A percentile compares a stretch with the other conserved stretches of the same genome.
Evolutionary conservation across 2,888 invertebrate genomes (phyloP).

Genomic region (Elegia similella): DNA sequence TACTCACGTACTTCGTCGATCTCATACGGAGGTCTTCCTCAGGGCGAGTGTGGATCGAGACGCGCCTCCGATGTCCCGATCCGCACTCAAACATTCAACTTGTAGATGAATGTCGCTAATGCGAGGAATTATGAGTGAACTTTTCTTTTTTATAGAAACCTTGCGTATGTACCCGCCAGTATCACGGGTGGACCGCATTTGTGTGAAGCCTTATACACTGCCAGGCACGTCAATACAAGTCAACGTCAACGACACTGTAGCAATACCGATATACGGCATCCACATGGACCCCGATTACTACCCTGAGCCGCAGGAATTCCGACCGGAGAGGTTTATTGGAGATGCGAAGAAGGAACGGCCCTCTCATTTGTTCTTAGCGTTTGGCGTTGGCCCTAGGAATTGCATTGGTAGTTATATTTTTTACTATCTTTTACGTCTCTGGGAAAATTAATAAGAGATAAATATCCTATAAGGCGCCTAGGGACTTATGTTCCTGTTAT

Average conservation of each 20-base stretch:
- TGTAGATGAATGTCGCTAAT: too few relatives aligned
- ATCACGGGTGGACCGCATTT: slow-evolving; percentile 73
- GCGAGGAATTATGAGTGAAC: too few relatives aligned
- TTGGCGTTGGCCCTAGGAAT: slow-evolving; percentile 78
- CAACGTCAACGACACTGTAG: slow-evolving; percentile 66
- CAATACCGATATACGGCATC: slow-evolving; percentile 71
- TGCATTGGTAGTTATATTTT: slow-evolving; percentile 66
- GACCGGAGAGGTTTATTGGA: slow-evolving; percentile 78
- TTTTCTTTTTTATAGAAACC: slow-evolving; percentile 68
- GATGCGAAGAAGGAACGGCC: slow-evolving; percentile 75
- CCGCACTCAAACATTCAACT: too few relatives aligned
- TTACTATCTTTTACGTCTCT: not conserved
- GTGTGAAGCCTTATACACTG: slow-evolving; percentile 77
- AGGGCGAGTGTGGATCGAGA: too few relatives aligned
- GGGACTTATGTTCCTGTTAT: too few relatives aligned
- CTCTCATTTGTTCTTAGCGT: slow-evolving; percentile 75
- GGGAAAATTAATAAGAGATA: too few relatives aligned
- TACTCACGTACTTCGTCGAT: too few relatives aligned
- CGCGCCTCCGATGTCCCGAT: too few relatives aligned
- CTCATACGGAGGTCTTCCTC: too few relatives aligned
- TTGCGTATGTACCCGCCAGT: slow-evolving; percentile 82
- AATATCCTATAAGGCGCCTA: too few relatives aligned
- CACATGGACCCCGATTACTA: slow-evolving; percentile 80
- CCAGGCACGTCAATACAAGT: slow-evolving; percentile 69
- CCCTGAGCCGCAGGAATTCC: slow-evolving; percentile 77